phyloP scores from a whole-genome alignment of 92 coral and sea anemone species.

The Micromussa lordhowensis region DNA sequence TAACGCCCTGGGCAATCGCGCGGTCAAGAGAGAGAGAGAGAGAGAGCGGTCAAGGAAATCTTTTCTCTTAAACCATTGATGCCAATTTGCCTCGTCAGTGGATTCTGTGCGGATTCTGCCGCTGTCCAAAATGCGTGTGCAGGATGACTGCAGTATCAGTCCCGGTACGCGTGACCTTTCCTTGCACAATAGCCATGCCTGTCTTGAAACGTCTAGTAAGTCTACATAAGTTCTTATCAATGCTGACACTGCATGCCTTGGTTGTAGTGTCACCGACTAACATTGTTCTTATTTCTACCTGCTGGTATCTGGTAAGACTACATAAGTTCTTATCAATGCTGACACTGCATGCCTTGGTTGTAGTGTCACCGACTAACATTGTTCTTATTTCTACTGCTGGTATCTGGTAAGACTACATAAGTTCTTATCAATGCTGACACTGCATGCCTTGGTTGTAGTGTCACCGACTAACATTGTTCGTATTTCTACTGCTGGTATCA shows the following conservation, averaged over 20 bases:
- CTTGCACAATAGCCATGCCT: slow-evolving; percentile 62
- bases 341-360: no score
- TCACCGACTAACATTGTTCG: no score
- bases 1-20: no score
- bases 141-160: neutral
- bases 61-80: slow-evolving; percentile 26
- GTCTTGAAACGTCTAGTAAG: slow-evolving; percentile 12
- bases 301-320: neutral
- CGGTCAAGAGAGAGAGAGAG: no score
- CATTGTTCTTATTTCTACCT: no score
- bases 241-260: no score
- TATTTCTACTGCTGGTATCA: neutral
- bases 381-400: no score
- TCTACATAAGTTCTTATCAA: neutral
- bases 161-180: slow-evolving; percentile 39
- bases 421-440: no score
- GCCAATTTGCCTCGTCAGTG: slow-evolving; percentile 40
- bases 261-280: no score
- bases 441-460: neutral
- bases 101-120: slow-evolving; percentile 57
- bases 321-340: neutral
- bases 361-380: no score
- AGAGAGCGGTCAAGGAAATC: slow-evolving; percentile 38
- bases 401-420: no score
- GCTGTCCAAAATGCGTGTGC: slow-evolving; percentile 64